Base-by-base conservation (phyloP, 2,888 invertebrate genomes). In the Scaptodrosophila latifasciaeformis region DNA sequence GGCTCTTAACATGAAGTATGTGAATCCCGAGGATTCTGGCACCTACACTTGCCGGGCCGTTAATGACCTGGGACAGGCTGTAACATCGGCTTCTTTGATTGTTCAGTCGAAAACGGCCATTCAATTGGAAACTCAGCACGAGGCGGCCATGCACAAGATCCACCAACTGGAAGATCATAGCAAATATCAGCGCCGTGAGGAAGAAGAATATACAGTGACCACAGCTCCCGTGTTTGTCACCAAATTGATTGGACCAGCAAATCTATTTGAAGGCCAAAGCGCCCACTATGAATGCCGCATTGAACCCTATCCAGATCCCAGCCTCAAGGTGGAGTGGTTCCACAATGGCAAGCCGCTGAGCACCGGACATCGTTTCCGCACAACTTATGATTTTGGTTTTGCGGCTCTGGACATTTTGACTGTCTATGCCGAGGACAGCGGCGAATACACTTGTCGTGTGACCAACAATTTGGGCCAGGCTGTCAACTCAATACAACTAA, bases 301-400 rank as follows among this genome's bases (percentile, higher is more conserved):
- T 82, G 96, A 96, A 84, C 96, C 96, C 10, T 96, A 96, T 81
- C 95, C 96, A 1, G 96, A 96, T 87, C 90, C 94, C 3, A 92
- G 92, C 64, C 90, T 96, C 84, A 93, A 95, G 81, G 94, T 96
- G 0, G 96, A 96, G 86, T 96, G 96, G 96, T 93, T 94, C 88
- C 96, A 96, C 81, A 96, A 98, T 85, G 96, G 95, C 43, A 92
- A 96, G 85, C 94, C 96, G 39, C 87, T 96, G 44, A 92, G 92
- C 76, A 93, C 93, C 60, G 95, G 95, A 51, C 96, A 97, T 83
- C 91, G 97, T 60, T 96, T 95, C 89, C 91, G 96, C 81, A 97
- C 97, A 43, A 93, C 96, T 43, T 95, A 94, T 82, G 98, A 99
- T 85, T 99, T 99, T 85, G 99, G 99, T 40, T 98, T 97, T 86